Base-by-base conservation (phyloP, 53 echinoderm and acorn worm species). In the Henricia sp. region DNA sequence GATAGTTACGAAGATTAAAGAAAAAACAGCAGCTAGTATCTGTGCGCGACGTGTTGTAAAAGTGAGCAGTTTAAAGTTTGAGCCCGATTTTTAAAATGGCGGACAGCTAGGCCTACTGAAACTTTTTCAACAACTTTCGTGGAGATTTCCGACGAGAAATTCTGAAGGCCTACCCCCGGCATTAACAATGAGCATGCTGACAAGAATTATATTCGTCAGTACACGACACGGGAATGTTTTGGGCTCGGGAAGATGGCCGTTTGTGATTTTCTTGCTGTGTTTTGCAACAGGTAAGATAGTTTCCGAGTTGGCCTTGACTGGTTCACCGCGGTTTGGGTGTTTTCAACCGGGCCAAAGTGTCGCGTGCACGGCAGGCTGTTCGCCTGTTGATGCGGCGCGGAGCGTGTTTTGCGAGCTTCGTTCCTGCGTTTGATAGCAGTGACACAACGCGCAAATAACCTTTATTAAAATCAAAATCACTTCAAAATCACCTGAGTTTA, bases 241-340 rank as follows among this genome's bases (percentile, higher is more conserved):
- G 32, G 65, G 62, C 30, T 56, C 78, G 44, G 13, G 14, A 34
- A 64, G 50, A 17, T 78, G 78, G 64, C 23, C 24, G 20, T 41
- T 78, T 36, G 3, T 43, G 23, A 23, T 63, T 44, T 41, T 46
- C 33, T 35, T 78, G 6, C 64, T 78, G 44, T 63, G 78, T 33
- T 64, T 63, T 44, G 46, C 63, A 16, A 78, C 78, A 78, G 78
- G 78, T 78, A 27, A 78, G 64, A 1, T 2, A 33, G 25, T 11
- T 66, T 13, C 2, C 4, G 37, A 8, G 14, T 57, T 57, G 19
- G 58, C 19, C 19, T 12, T 50, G 50, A 14, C 50, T 12, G 50
- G 50, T 19, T 50, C 19, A 19, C 50, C 50, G 50, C 5, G 33
- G 29, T 28, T 63, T 26, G 28, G 9, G 10, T 67, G 20, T 32